Conservation (phyloP, 2,888 invertebrate genomes). For the Anorthoa munda region DNA sequence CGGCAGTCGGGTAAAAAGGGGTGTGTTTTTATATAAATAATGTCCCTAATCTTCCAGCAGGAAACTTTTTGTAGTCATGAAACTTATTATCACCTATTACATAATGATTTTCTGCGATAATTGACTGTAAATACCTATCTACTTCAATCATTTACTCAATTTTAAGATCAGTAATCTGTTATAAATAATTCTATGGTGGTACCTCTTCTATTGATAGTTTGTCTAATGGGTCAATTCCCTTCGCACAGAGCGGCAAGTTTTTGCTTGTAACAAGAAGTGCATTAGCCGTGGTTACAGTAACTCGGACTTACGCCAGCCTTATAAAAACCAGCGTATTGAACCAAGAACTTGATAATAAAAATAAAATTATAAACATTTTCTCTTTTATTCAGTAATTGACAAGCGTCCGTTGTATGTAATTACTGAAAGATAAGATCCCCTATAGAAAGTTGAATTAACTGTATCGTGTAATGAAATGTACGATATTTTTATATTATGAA, state of each 20-base stretch:
- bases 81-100: neutral
- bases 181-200: slow-evolving; percentile 1
- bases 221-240: slow-evolving; percentile 59
- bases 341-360: slow-evolving; percentile 30
- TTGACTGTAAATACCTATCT: neutral
- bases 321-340: slow-evolving; percentile 53
- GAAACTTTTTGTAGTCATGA: neutral
- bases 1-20: no score
- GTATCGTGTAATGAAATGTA: slow-evolving; percentile 51
- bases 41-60: no score
- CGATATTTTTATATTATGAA: slow-evolving; percentile 15
- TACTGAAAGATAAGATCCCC: slow-evolving; percentile 69
- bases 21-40: no score
- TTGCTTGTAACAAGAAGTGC: slow-evolving; percentile 58
- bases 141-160: neutral
- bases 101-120: neutral
- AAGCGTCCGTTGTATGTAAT: slow-evolving; percentile 21
- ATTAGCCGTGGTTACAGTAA: slow-evolving; percentile 61
- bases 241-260: slow-evolving; percentile 42
- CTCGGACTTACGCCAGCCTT: slow-evolving; percentile 16
- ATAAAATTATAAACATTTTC: slow-evolving; percentile 33
- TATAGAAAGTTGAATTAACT: slow-evolving; percentile 72
- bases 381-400: slow-evolving; percentile 54
- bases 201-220: slow-evolving; percentile 37
- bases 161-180: neutral